phyloP scores from a whole-genome alignment of 2,113 vertebrate species.

The Oceanites oceanicus region DNA sequence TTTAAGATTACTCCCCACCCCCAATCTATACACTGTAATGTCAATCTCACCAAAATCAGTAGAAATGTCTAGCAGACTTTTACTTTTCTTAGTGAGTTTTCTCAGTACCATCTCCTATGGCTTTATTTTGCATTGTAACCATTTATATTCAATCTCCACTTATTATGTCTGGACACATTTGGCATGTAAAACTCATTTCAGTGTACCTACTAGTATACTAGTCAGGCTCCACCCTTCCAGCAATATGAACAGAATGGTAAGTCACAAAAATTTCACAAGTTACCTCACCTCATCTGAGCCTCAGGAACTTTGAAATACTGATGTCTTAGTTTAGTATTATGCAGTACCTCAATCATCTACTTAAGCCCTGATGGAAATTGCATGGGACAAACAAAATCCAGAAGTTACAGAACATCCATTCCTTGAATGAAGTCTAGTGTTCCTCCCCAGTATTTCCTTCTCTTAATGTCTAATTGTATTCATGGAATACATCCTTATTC shows the following conservation, averaged over 20 bases:
- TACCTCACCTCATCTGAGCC: not conserved
- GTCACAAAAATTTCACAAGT: not conserved
- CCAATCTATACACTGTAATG: not conserved
- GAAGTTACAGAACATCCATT: not conserved
- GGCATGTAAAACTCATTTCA: not conserved
- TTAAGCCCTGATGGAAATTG: not conserved
- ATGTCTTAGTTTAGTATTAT: not conserved
- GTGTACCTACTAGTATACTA: not conserved
- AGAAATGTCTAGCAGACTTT: not conserved
- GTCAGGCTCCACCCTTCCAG: not conserved
- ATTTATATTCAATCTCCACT: not conserved
- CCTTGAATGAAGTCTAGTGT: not conserved
- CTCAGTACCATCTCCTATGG: not conserved
- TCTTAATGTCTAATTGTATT: not conserved
- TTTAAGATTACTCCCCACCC: not conserved
- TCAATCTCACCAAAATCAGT: not conserved
- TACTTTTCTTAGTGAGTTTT: not conserved
- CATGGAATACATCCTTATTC: not conserved
- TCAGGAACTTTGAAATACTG: not conserved
- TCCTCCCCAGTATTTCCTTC: not conserved
- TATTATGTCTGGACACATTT: not conserved
- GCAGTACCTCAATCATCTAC: not conserved
- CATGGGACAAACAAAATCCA: not conserved
- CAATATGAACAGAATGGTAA: not conserved
- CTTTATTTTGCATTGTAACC: not conserved